These are phyloP conservation scores for Cydia splendana DNA, from an alignment of 1,140 invertebrate species.

Conservation along the genomic window DNA sequence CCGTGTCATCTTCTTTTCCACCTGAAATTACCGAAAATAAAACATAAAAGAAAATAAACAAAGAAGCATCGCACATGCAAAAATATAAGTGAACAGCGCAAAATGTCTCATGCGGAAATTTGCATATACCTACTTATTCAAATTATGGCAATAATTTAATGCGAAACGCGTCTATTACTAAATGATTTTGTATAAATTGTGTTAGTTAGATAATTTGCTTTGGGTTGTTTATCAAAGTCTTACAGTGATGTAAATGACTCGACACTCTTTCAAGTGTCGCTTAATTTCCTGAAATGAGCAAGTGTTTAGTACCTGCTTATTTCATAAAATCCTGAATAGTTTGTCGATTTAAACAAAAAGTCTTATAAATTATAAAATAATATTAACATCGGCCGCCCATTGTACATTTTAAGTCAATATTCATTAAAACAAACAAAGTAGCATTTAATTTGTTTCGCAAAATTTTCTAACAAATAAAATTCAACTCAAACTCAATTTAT, in stretches of 20 bases:
- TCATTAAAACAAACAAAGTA: too few species aligned
- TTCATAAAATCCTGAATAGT: too few species aligned
- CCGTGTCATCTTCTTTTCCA: constrained; percentile 73
- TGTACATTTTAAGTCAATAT: too few species aligned
- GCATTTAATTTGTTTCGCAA: too few species aligned
- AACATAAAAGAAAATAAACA: constrained; percentile 66
- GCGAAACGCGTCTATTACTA: neutral
- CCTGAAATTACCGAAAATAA: constrained; percentile 71
- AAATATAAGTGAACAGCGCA: constrained; percentile 45
- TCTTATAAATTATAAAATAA: too few species aligned
- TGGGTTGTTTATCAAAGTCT: neutral
- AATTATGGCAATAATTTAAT: neutral
- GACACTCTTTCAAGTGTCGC: too few species aligned
- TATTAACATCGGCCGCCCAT: too few species aligned
- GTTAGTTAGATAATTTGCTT: neutral
- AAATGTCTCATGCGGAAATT: constrained; percentile 30
- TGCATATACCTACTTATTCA: neutral
- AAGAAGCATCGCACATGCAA: constrained; percentile 47
- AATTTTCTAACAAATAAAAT: too few species aligned
- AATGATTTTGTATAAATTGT: neutral
- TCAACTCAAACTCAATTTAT: too few species aligned
- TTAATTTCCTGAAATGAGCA: too few species aligned
- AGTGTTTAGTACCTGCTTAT: too few species aligned
- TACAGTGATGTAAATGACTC: neutral
- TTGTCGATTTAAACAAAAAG: too few species aligned